Evolutionary conservation across 1,140 invertebrate species (phyloP), one percentile per base, ranked within the genome.

Genomic region (Hylaeus anthracinus): DNA sequence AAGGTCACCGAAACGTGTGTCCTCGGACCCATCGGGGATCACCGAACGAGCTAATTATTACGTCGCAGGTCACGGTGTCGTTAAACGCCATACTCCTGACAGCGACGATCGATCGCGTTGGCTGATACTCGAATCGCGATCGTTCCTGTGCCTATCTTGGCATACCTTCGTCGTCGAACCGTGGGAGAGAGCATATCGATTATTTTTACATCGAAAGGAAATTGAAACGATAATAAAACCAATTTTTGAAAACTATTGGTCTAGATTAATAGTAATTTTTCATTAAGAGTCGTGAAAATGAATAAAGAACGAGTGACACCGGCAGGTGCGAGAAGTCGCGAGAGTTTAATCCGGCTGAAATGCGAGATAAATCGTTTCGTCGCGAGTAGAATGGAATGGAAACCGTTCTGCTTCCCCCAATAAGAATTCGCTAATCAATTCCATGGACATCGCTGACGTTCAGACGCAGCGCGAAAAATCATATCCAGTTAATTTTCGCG

Each of bases 311-410:
- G 8, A 10, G 10, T 51, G 51, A 10, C 51, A 51, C 51, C 51
- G 66, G 15, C 37, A 72, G 67, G 63, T 77, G 64, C 79, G 58
- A 84, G 39, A 76, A 83, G 60, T 55, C 39, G 51, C 51, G 71
- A n/a, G 8, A 70, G 63, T 79, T 79, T 71, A 83, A 83, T 71
- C 74, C 51, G 66, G 6, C 55, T 53, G 53, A 10, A 26, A 60
- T 39, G 48, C 51, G n/a, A 71, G 74, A 83, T 80, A 74, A 84
- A 84, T 84, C 56, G 60, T 80, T 75, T 79, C 60, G 61, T 83
- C 75, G 10, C 45, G 39, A 37, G 45, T 71, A 75, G 79, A 80
- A 75, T 55, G 70, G 37, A 12, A 12, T 12, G 3, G n/a, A 39
- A 9, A 78, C 37, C 48, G 26, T 58, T n/a, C 6, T 43, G 56